Evolutionary conservation across 2,113 vertebrate genomes (phyloP).

Genomic region (Mugil cephalus): DNA sequence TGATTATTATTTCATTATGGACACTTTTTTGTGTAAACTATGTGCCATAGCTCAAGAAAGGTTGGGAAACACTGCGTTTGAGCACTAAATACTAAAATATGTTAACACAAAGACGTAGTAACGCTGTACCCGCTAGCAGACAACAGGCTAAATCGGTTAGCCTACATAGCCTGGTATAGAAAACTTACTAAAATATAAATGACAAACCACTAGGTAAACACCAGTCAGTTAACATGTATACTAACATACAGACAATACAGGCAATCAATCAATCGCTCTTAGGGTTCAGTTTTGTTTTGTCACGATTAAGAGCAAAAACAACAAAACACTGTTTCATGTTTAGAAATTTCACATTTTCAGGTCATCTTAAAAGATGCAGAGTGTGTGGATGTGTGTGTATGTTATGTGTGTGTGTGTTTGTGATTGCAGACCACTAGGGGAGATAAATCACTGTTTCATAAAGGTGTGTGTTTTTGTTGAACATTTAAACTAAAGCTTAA

Average conservation of each 20-base stretch:
- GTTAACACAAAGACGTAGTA: too few species aligned
- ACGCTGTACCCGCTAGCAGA: too few species aligned
- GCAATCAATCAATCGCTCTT: slow-evolving; percentile 69
- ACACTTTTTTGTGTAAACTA: too few species aligned
- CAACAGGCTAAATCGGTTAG: too few species aligned
- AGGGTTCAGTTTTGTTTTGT: slow-evolving; percentile 70
- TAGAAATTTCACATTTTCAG: slow-evolving; percentile 57
- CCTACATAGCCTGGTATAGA: too few species aligned
- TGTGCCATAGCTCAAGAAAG: too few species aligned
- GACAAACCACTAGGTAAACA: too few species aligned
- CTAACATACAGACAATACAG: too few species aligned
- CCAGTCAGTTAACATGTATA: neutral
- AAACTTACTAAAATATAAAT: too few species aligned
- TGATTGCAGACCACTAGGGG: slow-evolving; percentile 38
- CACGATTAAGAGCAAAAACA: slow-evolving; percentile 52
- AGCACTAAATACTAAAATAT: too few species aligned
- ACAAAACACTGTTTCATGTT: slow-evolving; percentile 63
- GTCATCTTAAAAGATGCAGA: slow-evolving; percentile 50
- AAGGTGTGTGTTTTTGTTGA: slow-evolving; percentile 15
- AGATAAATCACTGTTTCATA: slow-evolving; percentile 50
- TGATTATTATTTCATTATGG: too few species aligned
- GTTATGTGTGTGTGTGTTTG: slow-evolving; percentile 12
- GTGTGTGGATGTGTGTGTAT: slow-evolving; percentile 5
- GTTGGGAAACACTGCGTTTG: too few species aligned
- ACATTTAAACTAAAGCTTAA: slow-evolving; percentile 41